Evolutionary conservation across 2,888 invertebrate genomes (phyloP).

Genomic region (Acrobeloides nanus): DNA sequence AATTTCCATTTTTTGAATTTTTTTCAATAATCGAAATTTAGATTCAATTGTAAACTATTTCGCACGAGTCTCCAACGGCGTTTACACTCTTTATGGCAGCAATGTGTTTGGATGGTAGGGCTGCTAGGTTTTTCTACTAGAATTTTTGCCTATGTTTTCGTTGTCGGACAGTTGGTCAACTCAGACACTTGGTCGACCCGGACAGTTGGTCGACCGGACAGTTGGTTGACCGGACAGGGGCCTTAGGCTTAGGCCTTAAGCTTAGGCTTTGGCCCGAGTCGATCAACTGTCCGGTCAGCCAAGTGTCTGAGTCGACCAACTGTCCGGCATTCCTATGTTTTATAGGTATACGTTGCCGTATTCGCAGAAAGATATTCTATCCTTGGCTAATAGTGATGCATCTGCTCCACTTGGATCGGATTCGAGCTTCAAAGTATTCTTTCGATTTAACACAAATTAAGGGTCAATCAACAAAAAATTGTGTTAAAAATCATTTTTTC

Average conservation of each 20-base stretch:
- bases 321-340: constrained; percentile 39
- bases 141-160: too few relatives aligned
- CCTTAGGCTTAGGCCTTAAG: too few relatives aligned
- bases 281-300: too few relatives aligned
- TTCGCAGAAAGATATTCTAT: constrained; percentile 32
- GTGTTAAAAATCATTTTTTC: too few relatives aligned
- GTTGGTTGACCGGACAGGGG: too few relatives aligned
- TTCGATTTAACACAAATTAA: too few relatives aligned
- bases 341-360: constrained; percentile 39
- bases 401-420: constrained; percentile 21
- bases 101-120: constrained; percentile 42
- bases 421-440: constrained; percentile 26
- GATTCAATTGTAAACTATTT: constrained; percentile 46
- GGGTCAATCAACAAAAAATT: too few relatives aligned
- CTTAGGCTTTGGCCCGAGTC: too few relatives aligned
- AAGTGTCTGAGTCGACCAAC: constrained; percentile 46
- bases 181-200: too few relatives aligned
- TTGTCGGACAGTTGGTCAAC: too few relatives aligned
- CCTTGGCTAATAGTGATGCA: constrained; percentile 28
- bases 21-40: constrained; percentile 17
- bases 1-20: constrained; percentile 1
- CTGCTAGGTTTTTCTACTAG: not conserved
- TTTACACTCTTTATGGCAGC: constrained; percentile 46
- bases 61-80: constrained; percentile 43
- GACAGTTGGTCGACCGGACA: too few relatives aligned